phyloP scores from a whole-genome alignment of 1,140 invertebrate genomes.

The Nixonia krombeini region DNA sequence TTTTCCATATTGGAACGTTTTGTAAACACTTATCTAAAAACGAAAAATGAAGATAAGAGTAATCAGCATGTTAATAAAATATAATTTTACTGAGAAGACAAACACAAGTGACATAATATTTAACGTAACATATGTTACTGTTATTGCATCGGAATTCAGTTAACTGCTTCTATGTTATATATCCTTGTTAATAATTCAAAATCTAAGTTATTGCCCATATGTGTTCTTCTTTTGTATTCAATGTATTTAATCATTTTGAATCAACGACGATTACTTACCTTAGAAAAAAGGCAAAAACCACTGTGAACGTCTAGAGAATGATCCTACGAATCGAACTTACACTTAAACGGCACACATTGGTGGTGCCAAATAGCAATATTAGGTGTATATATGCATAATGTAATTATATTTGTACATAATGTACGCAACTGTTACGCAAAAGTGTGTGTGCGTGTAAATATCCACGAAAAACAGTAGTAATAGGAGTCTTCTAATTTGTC shows the following conservation, averaged over 20 bases:
- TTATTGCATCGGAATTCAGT: too few relatives aligned
- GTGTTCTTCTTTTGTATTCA: conserved; percentile 21
- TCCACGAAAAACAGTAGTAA: neutral
- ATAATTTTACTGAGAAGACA: neutral
- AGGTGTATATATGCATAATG: conserved; percentile 64
- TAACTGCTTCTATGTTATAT: too few relatives aligned
- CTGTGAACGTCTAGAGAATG: conserved; percentile 26
- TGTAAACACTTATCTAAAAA: neutral
- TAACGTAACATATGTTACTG: conserved; percentile 8
- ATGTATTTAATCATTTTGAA: conserved; percentile 14
- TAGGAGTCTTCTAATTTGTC: neutral
- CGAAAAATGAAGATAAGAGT: neutral
- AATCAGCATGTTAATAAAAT: conserved; percentile 5
- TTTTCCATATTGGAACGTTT: too few relatives aligned
- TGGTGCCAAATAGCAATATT: conserved; percentile 66
- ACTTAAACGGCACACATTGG: conserved; percentile 41
- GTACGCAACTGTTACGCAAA: conserved; percentile 33
- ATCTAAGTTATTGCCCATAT: conserved; percentile 24
- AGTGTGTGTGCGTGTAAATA: conserved; percentile 21
- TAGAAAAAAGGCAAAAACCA: conserved; percentile 19
- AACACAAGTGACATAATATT: neutral
- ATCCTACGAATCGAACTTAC: conserved; percentile 32
- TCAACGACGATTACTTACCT: conserved; percentile 9
- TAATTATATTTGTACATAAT: conserved; percentile 62
- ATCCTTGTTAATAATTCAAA: neutral